Evolutionary conservation across 2,888 invertebrate species (phyloP).

Genomic region (Eupithecia exiguata): DNA sequence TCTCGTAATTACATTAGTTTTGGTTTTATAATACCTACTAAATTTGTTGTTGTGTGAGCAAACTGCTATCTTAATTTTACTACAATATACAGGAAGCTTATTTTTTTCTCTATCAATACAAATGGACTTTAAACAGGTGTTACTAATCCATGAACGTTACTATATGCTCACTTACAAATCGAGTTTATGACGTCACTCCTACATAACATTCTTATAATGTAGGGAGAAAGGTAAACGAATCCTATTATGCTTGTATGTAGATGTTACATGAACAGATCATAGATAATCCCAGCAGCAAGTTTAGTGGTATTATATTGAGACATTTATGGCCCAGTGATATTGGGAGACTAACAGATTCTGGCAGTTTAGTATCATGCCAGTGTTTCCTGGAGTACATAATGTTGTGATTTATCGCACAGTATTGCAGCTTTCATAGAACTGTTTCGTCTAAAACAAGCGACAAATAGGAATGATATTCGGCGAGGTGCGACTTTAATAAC

Average conservation of each 20-base stretch:
- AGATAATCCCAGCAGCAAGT: background rate
- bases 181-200: background rate
- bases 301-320: conserved; percentile 1
- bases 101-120: background rate
- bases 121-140: background rate
- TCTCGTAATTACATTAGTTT: background rate
- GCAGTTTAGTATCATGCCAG: conserved; percentile 7
- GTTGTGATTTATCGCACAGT: conserved; percentile 13
- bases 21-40: background rate
- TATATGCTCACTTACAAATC: background rate
- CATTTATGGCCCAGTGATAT: conserved; percentile 11
- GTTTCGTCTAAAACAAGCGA: background rate
- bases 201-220: background rate
- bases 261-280: conserved; percentile 5
- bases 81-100: too few relatives aligned
- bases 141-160: background rate
- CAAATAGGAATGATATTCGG: background rate
- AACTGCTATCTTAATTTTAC: background rate
- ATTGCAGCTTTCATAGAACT: background rate
- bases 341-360: conserved; percentile 8
- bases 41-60: background rate
- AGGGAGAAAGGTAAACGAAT: background rate
- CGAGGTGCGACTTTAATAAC: conserved; percentile 18
- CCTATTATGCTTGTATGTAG: background rate
- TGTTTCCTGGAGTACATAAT: conserved; percentile 5